Base-by-base conservation (phyloP, 2,797 vertebrate species). In the Lepilemur septentrionalis region DNA sequence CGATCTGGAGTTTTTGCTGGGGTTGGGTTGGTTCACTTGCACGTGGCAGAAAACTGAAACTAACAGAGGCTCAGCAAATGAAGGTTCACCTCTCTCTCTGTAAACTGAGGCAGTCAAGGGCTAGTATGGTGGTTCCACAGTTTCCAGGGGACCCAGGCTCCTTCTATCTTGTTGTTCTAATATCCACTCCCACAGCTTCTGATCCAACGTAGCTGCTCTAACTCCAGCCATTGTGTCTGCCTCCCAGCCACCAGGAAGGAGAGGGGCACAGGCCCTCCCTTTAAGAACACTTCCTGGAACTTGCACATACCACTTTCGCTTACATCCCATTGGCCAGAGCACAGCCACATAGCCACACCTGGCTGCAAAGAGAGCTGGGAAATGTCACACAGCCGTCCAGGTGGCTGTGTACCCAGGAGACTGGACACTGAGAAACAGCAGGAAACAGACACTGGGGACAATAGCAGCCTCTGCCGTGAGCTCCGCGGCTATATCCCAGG, bases 211-310 rank as follows among this genome's bases (percentile, higher is more conserved):
- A 91, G 82, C 89, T 91, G 88, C 85, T 73, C 59, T 52, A 18
- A 38, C 35, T 73, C 92, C 90, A 92, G 80, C 87, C 88, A 15
- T 76, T 15, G 0, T 7, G 7, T 48, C 87, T 38, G n/a, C 65
- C 30, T 85, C 84, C 92, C 90, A 63, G 76, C 25, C 23, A 4
- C 65, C 65, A n/a, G 76, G n/a, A 75, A 84, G 28, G 79, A 75
- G 25, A 67, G n/a, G 48, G 7, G 35, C 61, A n/a, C 12, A 57
- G 81, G 2, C 28, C 72, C 55, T 79, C 28, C 35, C 23, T 48
- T 28, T 63, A 70, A 75, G 72, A 52, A 48, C 23, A 20, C 7
- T 59, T 89, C 69, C 80, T 20, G 6, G 6, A 89, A 95, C 17
- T 17, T 65, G 48, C 5, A n/a, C 61, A 2, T 14, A 10, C 41